phyloP scores from a whole-genome alignment of 2,113 vertebrate genomes.

The Oreochromis aureus region DNA sequence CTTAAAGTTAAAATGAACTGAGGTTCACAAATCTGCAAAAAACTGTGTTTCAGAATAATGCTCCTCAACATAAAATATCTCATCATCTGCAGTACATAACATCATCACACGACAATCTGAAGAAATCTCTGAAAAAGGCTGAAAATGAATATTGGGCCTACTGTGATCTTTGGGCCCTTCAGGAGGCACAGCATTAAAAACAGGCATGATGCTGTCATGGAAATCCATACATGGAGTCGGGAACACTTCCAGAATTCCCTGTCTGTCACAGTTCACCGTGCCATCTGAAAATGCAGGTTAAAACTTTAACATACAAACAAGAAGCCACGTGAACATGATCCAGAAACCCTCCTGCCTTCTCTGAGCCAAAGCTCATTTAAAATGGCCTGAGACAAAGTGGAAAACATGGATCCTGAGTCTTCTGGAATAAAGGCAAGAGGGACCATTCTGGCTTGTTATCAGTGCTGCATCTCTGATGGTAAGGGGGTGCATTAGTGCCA shows the following conservation, averaged over 20 bases:
- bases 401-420: background rate
- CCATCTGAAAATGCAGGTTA: background rate
- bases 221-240: background rate
- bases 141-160: background rate
- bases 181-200: background rate
- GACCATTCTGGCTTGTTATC: background rate
- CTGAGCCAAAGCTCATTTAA: background rate
- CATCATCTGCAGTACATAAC: background rate
- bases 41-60: background rate
- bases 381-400: background rate
- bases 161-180: background rate
- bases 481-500: background rate
- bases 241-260: background rate
- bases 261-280: background rate
- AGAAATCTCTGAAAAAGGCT: background rate
- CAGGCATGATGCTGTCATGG: background rate
- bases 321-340: background rate
- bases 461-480: background rate
- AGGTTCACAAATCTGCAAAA: background rate
- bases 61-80: background rate
- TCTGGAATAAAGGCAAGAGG: background rate
- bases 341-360: background rate
- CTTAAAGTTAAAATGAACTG: background rate
- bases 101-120: background rate
- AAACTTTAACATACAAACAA: background rate